Evolutionary conservation across 2,797 vertebrate genomes (phyloP), one percentile per base, ranked within the genome.

Genomic region (Enteromius anoplus): DNA sequence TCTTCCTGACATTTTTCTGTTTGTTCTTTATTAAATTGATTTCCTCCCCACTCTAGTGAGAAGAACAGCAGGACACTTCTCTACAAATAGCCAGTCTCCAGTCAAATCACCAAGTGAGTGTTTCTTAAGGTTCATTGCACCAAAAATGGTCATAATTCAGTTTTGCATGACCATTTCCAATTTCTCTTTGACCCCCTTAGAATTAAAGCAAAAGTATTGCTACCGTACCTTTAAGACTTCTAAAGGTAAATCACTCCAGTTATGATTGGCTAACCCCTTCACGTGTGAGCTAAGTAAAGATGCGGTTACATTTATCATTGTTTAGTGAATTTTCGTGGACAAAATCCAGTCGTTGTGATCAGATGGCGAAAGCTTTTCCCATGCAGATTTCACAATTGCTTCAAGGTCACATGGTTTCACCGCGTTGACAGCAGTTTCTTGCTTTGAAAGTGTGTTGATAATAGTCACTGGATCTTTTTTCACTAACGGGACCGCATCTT

Each of bases 91-190:
- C 89, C 95, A 95, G 88, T 95, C 96, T 91, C 93, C 97, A 84
- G 89, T 97, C 94, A 97, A 94, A 92, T 97, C 97, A 89, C 97
- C 97, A 96, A 97, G 98, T 99, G 95, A 97, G 80, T 53, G 6
- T 49, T 49, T 37, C 11, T 37, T 32, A 21, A 53, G 47, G 29
- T 53, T 73, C 34, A 37, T 19, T 60, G 17, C 58, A 47, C 40
- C 58, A 21, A 47, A 64, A 77, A 45, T 9, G 5, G 37, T 45
- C n/a, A 62, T 29, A 45, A 40, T 75, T 40, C 40, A 58, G 32
- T 75, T 75, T 37, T 58, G 37, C 34, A 0, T 45, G 40, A 32
- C 9, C n/a, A 29, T 77, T 45, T 62, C 17, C 15, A 77, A 26
- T 45, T 77, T 77, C 60, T 66, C 45, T 66, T 66, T 53, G 19